Evolutionary conservation across 2,888 invertebrate genomes (phyloP), one percentile per base, ranked within the genome.

Genomic region (Sialis fuliginosa): DNA sequence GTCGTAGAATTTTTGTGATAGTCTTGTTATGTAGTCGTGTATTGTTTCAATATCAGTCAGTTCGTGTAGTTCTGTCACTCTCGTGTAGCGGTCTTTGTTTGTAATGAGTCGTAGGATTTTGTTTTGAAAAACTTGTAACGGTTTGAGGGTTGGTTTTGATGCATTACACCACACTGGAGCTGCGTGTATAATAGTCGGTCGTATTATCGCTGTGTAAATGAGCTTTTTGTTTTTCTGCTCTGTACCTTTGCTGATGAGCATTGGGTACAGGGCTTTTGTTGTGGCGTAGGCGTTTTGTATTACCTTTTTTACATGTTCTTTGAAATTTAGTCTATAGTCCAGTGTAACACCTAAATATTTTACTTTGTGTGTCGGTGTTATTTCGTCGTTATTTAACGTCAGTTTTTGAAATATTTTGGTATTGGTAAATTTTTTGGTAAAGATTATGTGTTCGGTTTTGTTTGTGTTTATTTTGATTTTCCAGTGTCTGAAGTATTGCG

Each of bases 91-190:
- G 22, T 22, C 22, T 22, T 22, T 22, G 22, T 22, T 22, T 22
- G 22, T 22, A 22, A 22, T 22, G 2, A 22, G 22, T 22, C 42
- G 2, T 9, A 42, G 5, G 8, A 9, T 10, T 42, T 42, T 42
- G 5, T 57, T 57, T 49, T 56, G 55, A 2, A 48, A 41, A 4
- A 40, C 41, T 51, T 56, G 55, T 1, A 55, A 35, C 6, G 12
- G 22, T 22, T 46, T 45, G 1, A 52, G 32, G 7, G 50, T 48
- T 4, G 50, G 48, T 6, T 37, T 39, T 4, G 53, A 46, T 7
- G 50, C 48, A 12, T 48, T 48, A 35, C 54, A 53, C 55, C 54
- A 56, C 0, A 53, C 52, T 34, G 57, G 56, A 10, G 54, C 51
- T 1, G 55, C 56, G 42, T 57, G 57, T 9, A 51, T 49, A 1